A percentile compares a stretch with the other conserved stretches of the same genome.
Conservation (phyloP, 1,140 invertebrate species). For the Chymomyza costata region DNA sequence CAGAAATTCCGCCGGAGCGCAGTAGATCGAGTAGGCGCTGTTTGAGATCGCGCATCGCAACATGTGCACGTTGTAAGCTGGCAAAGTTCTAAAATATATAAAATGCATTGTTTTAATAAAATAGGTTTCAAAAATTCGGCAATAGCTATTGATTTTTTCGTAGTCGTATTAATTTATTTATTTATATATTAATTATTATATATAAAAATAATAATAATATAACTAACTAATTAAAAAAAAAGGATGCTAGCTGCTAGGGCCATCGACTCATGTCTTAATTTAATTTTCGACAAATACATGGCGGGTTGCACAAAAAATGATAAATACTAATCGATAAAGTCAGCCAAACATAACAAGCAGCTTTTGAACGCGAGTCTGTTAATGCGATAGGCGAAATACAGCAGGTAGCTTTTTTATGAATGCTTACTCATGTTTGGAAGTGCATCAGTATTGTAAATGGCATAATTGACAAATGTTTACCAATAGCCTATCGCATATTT, state of each 20-base stretch:
- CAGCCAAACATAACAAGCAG: not conserved
- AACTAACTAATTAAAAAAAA: too few relatives aligned
- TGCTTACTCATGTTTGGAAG: slow-evolving; percentile 13
- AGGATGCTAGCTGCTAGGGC: too few relatives aligned
- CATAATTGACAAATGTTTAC: too few relatives aligned
- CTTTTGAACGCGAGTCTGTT: slow-evolving; percentile 1
- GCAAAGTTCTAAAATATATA: slow-evolving; percentile 19
- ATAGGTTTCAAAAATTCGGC: not conserved
- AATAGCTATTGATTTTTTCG: not conserved
- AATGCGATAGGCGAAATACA: not conserved
- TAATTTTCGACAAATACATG: too few relatives aligned
- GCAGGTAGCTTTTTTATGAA: slow-evolving; percentile 3
- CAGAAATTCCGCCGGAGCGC: slow-evolving; percentile 54
- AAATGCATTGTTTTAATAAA: too few relatives aligned
- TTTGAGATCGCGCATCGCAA: slow-evolving; percentile 68
- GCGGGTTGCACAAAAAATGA: too few relatives aligned
- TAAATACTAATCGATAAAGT: too few relatives aligned
- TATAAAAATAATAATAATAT: too few relatives aligned
- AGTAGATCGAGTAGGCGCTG: slow-evolving; percentile 67
- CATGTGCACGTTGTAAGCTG: slow-evolving; percentile 2
- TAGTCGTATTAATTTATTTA: not conserved
- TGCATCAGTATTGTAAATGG: too few relatives aligned
- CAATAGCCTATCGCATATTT: too few relatives aligned
- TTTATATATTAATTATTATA: too few relatives aligned
- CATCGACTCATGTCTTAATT: too few relatives aligned